These are phyloP conservation scores for Lophura nycthemera DNA, from an alignment of 2,113 vertebrate genomes.

Conservation along the genomic window DNA sequence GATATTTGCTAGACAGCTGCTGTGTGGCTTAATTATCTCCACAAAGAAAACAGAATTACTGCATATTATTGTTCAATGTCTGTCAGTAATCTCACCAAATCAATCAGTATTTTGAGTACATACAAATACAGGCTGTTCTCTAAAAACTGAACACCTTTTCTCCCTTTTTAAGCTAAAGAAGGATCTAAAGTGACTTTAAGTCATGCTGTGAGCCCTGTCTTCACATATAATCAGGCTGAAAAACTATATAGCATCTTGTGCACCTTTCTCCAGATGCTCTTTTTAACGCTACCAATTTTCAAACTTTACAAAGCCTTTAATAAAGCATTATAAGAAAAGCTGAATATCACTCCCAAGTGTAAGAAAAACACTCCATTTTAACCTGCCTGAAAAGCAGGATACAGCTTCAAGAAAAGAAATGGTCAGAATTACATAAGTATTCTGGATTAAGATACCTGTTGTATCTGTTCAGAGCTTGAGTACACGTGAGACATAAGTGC, in stretches of 20 bases:
- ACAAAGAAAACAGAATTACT: conserved; percentile 43
- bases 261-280: conserved; percentile 18
- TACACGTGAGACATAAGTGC: rapidly evolving
- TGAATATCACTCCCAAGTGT: conserved; percentile 50
- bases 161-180: background rate
- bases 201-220: background rate
- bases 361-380: conserved; percentile 32
- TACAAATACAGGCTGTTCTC: background rate
- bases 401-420: background rate
- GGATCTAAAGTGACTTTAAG: background rate
- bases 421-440: background rate
- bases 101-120: background rate
- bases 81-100: conserved; percentile 3
- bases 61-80: background rate
- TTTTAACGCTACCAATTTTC: conserved; percentile 45
- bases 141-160: background rate
- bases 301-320: conserved; percentile 54
- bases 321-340: conserved; percentile 51
- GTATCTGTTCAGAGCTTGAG: rapidly evolving
- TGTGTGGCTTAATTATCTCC: conserved; percentile 17
- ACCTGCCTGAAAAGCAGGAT: conserved; percentile 60
- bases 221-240: background rate
- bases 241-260: conserved; percentile 1
- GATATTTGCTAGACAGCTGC: conserved; percentile 32
- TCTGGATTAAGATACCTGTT: background rate